Conservation (phyloP, 2,797 vertebrate genomes). For the Anomalospiza imberbis region DNA sequence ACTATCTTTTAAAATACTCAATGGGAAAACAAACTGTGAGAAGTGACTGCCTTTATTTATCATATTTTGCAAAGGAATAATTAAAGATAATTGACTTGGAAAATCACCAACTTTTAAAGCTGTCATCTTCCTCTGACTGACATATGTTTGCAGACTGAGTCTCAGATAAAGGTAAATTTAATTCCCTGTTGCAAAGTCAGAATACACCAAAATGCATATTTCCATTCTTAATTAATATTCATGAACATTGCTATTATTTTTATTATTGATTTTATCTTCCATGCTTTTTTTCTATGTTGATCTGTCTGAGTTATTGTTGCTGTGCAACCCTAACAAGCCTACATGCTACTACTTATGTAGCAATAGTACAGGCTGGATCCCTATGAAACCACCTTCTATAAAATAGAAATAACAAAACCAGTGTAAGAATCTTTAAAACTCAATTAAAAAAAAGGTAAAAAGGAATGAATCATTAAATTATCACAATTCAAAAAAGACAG, state of each 20-base stretch:
- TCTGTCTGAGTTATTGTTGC: not conserved
- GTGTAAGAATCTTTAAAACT: not conserved
- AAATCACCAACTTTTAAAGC: not conserved
- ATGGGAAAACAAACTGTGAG: not conserved
- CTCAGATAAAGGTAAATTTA: not conserved
- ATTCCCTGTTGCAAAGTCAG: not conserved
- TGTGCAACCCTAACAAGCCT: not conserved
- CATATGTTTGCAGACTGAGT: accelerated
- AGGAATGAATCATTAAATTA: not conserved
- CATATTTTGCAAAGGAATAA: not conserved
- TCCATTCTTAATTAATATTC: not conserved
- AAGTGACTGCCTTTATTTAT: not conserved
- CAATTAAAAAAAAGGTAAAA: not conserved
- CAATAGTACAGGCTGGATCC: not conserved
- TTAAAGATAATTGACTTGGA: not conserved
- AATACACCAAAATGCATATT: not conserved
- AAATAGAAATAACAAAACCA: not conserved
- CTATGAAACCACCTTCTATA: not conserved
- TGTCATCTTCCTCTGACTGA: not conserved
- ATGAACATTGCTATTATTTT: not conserved
- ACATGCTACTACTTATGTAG: not conserved
- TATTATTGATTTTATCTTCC: not conserved
- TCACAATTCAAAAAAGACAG: not conserved
- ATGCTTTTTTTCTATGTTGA: not conserved
- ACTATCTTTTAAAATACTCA: not conserved